Evolutionary conservation across 2,888 invertebrate genomes (phyloP), one percentile per base, ranked within the genome.

Genomic region (Entomobrya multifasciata): DNA sequence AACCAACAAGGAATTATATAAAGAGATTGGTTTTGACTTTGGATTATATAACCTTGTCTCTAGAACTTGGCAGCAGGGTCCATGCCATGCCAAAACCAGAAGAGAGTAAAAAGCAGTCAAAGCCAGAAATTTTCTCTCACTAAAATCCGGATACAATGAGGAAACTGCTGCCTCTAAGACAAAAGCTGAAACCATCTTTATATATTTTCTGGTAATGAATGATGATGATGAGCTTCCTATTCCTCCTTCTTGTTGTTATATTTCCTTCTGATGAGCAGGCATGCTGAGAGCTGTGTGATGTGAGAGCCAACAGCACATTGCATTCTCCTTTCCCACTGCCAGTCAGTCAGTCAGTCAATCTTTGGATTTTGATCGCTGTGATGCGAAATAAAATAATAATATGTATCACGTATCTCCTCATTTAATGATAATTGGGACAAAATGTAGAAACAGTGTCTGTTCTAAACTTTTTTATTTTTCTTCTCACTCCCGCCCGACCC

Each of bases 351-450:
- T 36, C 36, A 4, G 36, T 36, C 36, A 36, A 36, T 36, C 36
- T 36, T 36, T 36, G 4, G 4, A 6, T 36, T 36, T 36, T 36
- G 36, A 36, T 36, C n/a, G n/a, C n/a, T 36, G 4, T 36, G 36
- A 36, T 36, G 36, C 36, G 36, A 36, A 36, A 36, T 36, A 36
- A 36, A 36, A 36, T 36, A 36, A 36, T 36, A 36, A 36, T 8
- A 36, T 36, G 36, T 36, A 36, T 36, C 36, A 36, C 36, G 8
- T 36, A 36, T 36, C 36, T 36, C 8, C 22, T 55, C 15, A 25
- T 60, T 60, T 60, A 25, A 60, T 60, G 25, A 60, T 60, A 60
- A 60, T 60, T 60, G 25, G 25, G 60, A 60, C 15, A 25, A 60
- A 17, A 52, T n/a, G n/a, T 17, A 5, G 17, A n/a, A 25, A 60